These are phyloP conservation scores for Macrophya annulata DNA, from an alignment of 2,888 invertebrate genomes.

Conservation along the genomic window DNA sequence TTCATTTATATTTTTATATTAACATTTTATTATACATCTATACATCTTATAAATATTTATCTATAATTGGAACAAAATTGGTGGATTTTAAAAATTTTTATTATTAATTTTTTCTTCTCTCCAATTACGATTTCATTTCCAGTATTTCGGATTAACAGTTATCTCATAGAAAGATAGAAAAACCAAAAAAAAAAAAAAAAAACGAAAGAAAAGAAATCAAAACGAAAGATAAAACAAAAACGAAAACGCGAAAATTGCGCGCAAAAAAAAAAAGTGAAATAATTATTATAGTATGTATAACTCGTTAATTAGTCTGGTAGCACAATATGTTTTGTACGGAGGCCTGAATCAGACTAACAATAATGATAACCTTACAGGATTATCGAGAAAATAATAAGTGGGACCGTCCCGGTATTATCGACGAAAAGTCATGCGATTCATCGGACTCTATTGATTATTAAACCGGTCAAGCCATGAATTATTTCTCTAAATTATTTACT, in stretches of 20 bases:
- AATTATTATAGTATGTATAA: neutral
- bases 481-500: neutral
- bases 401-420: neutral
- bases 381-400: constrained; percentile 8
- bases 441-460: neutral
- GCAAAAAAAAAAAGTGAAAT: neutral
- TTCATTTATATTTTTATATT: neutral
- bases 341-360: constrained; percentile 31
- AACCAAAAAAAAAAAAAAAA: neutral
- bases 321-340: constrained; percentile 48
- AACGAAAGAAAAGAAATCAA: neutral
- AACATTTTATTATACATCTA: no score
- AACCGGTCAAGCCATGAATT: neutral
- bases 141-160: neutral
- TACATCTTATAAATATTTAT: neutral
- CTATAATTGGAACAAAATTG: neutral
- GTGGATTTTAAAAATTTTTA: neutral
- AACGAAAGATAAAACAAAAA: neutral
- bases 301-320: constrained; percentile 26
- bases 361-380: constrained; percentile 27
- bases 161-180: neutral
- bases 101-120: neutral
- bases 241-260: neutral
- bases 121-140: neutral
- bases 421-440: constrained; percentile 19